These are phyloP conservation scores for Meteorus sp. DNA, from an alignment of 1,140 invertebrate genomes.

Conservation along the genomic window DNA sequence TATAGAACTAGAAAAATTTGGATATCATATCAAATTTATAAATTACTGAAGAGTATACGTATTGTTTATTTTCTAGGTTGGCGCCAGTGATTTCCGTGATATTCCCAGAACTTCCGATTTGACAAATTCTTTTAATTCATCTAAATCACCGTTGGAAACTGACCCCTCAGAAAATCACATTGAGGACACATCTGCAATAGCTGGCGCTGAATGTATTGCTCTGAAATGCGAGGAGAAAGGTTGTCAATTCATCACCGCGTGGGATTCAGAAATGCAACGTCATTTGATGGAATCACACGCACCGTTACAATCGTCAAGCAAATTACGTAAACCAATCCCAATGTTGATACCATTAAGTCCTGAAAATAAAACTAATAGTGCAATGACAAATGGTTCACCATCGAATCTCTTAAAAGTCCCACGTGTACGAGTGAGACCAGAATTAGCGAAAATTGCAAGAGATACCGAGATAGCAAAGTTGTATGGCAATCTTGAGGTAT, in stretches of 20 bases:
- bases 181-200: constrained; percentile 37
- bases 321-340: constrained; percentile 47
- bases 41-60: too few species aligned
- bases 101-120: constrained; percentile 17
- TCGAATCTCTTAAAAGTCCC: constrained; percentile 48
- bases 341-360: constrained; percentile 49
- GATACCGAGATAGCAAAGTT: constrained; percentile 61
- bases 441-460: constrained; percentile 59
- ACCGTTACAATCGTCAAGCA: constrained; percentile 36
- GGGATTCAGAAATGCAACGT: constrained; percentile 60
- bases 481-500: constrained; percentile 32
- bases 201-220: constrained; percentile 50
- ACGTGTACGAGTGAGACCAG: constrained; percentile 48
- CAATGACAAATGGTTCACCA: constrained; percentile 26
- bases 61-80: constrained; percentile 43
- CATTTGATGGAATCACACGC: constrained; percentile 51
- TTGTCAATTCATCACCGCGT: constrained; percentile 61
- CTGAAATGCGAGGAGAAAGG: constrained; percentile 54
- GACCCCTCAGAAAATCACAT: constrained; percentile 27
- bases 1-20: too few species aligned
- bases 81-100: constrained; percentile 51
- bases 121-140: constrained; percentile 31
- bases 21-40: too few species aligned
- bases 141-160: too few species aligned
- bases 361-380: constrained; percentile 21